Evolutionary conservation across 1,140 invertebrate genomes (phyloP).

Genomic region (Drosophila novamexicana): DNA sequence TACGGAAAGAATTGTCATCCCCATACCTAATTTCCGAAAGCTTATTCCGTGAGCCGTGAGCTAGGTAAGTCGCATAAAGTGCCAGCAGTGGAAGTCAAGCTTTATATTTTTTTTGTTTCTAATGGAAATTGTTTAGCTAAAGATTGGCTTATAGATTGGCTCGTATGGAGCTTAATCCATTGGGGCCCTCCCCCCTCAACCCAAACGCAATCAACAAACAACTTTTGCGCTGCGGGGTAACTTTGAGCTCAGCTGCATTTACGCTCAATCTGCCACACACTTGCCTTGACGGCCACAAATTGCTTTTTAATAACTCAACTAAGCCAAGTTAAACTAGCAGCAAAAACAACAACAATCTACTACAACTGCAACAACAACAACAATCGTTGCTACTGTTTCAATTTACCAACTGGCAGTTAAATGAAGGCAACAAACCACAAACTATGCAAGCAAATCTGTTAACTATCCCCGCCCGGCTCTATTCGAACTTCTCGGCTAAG

Average conservation of each 20-base stretch:
- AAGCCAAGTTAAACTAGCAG: constrained; percentile 67
- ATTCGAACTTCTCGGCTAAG: constrained; percentile 19
- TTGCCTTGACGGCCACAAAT: constrained; percentile 72
- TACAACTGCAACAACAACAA: constrained; percentile 45
- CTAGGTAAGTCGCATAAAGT: not conserved
- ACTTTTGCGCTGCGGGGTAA: constrained; percentile 44
- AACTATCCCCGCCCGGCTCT: constrained; percentile 36
- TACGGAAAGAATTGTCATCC: too few relatives aligned
- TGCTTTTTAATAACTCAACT: constrained; percentile 82
- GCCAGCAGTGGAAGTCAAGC: not conserved
- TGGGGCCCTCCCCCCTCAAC: constrained; percentile 19
- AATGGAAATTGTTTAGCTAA: constrained; percentile 16
- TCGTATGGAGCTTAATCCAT: constrained; percentile 51
- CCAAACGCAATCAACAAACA: constrained; percentile 1
- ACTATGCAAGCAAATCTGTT: constrained; percentile 60
- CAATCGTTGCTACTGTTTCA: constrained; percentile 41
- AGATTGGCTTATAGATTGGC: constrained; percentile 35
- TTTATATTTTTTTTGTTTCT: not conserved
- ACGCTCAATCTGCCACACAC: constrained; percentile 73
- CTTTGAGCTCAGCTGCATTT: constrained; percentile 62
- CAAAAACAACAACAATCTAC: constrained; percentile 38
- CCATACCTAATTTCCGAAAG: too few relatives aligned
- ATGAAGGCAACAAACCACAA: constrained; percentile 67
- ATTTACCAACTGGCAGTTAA: constrained; percentile 70
- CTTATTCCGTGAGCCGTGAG: not conserved